These are phyloP conservation scores for Macrostomum lignano DNA, from an alignment of 1,140 invertebrate genomes.

Conservation along the genomic window DNA sequence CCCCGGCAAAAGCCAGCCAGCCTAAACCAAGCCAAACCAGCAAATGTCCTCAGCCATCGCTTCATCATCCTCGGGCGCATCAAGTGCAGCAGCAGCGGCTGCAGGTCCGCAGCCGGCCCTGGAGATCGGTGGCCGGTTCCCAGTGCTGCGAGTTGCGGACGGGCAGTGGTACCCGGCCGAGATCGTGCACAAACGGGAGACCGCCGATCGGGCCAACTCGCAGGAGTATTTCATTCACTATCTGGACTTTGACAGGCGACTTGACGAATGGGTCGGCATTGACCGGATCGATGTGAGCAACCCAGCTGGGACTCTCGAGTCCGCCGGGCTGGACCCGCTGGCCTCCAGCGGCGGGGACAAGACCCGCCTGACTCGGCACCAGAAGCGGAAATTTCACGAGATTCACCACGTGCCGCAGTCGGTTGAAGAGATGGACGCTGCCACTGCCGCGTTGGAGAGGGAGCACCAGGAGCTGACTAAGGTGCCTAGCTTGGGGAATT, in stretches of 20 bases:
- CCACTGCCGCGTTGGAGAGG: conserved; percentile 77
- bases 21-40: no score
- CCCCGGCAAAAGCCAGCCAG: no score
- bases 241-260: conserved; percentile 56
- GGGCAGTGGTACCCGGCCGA: no score
- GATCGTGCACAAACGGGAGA: no score
- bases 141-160: no score
- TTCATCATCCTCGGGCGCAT: no score
- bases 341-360: conserved; percentile 27
- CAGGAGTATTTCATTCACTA: no score
- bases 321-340: conserved; percentile 12
- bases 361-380: conserved; percentile 84
- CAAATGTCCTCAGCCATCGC: no score
- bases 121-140: no score
- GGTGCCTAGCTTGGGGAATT: neutral
- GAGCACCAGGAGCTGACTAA: conserved; percentile 72
- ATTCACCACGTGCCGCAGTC: conserved; percentile 30
- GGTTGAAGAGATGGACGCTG: conserved; percentile 69
- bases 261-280: conserved; percentile 78
- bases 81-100: no score
- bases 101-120: no score
- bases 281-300: conserved; percentile 45
- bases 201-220: no score
- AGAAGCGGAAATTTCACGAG: conserved; percentile 88
- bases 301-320: conserved; percentile 14